Percentiles rank a stretch among this genome's conserved stretches.
Conservation (phyloP, 2,888 invertebrate species). For the Tortricodes alternella region DNA sequence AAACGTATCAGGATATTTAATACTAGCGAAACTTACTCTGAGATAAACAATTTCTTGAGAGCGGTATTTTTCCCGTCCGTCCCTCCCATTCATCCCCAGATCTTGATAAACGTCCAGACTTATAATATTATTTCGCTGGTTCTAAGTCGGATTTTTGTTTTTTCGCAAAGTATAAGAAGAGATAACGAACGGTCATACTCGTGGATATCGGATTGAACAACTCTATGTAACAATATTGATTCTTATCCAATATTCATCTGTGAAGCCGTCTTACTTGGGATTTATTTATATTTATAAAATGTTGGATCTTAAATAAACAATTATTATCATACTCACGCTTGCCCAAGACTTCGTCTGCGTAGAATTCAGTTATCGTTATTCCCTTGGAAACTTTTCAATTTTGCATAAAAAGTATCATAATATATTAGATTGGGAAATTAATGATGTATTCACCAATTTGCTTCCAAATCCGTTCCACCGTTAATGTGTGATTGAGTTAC, state of each 20-base stretch:
- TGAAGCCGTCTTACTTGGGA: too few relatives aligned
- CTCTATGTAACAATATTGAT: not conserved
- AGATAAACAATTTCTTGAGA: slow-evolving; percentile 25
- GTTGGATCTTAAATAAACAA: too few relatives aligned
- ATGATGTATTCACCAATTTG: too few relatives aligned
- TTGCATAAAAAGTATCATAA: too few relatives aligned
- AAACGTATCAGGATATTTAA: slow-evolving; percentile 12
- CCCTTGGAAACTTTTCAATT: too few relatives aligned
- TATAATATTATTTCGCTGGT: slow-evolving; percentile 23
- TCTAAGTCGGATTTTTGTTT: slow-evolving; percentile 21
- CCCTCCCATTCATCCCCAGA: slow-evolving; percentile 18
- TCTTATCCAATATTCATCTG: not conserved
- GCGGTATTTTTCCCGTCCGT: slow-evolving; percentile 17
- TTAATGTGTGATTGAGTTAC: too few relatives aligned
- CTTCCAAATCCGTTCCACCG: too few relatives aligned
- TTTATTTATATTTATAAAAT: too few relatives aligned
- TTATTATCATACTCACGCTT: too few relatives aligned
- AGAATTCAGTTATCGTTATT: too few relatives aligned
- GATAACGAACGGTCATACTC: slow-evolving; percentile 17
- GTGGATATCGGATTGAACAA: slow-evolving; percentile 9
- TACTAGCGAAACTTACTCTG: slow-evolving; percentile 15
- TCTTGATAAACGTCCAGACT: slow-evolving; percentile 28
- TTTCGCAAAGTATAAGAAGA: slow-evolving; percentile 5
- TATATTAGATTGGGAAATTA: too few relatives aligned
- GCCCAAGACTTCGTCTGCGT: too few relatives aligned